Evolutionary conservation across 2,797 vertebrate genomes (phyloP).

Genomic region (Enteromius mattozi): DNA sequence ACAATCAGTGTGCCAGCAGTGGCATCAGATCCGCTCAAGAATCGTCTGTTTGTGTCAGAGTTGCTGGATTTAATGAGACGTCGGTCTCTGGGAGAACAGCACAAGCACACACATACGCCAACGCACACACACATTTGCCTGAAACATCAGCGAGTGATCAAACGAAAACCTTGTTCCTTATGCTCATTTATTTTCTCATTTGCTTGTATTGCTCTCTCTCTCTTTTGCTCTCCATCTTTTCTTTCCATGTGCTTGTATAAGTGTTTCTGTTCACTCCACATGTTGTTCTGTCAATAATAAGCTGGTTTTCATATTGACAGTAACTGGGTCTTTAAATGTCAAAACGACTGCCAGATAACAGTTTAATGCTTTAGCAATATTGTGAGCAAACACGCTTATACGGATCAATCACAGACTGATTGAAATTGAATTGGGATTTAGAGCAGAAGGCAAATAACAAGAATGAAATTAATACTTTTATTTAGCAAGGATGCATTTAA

Average conservation of each 20-base stretch:
- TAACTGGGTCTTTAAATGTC: conserved; percentile 25
- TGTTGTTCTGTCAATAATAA: conserved; percentile 36
- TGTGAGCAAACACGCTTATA: conserved; percentile 4
- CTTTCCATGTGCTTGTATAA: neutral
- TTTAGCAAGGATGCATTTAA: neutral
- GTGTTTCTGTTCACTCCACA: conserved; percentile 13
- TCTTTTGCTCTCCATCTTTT: neutral
- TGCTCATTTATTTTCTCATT: conserved; percentile 46
- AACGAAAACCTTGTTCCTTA: conserved; percentile 40
- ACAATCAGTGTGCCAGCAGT: conserved; percentile 21
- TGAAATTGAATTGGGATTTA: conserved; percentile 11
- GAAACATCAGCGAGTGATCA: conserved; percentile 35
- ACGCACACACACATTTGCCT: conserved; percentile 25
- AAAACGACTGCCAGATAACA: neutral
- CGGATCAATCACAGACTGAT: conserved; percentile 15
- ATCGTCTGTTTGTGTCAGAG: conserved; percentile 32
- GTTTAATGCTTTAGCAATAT: conserved; percentile 29
- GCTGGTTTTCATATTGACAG: conserved; percentile 22
- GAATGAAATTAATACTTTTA: neutral
- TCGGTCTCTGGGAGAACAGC: conserved; percentile 20
- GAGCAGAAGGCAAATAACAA: neutral
- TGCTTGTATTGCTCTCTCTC: conserved; percentile 20
- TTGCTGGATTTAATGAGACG: conserved; percentile 38
- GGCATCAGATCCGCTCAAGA: neutral
- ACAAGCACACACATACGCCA: conserved; percentile 17